phyloP scores from a whole-genome alignment of 2,888 invertebrate genomes.

The Hedya salicella region DNA sequence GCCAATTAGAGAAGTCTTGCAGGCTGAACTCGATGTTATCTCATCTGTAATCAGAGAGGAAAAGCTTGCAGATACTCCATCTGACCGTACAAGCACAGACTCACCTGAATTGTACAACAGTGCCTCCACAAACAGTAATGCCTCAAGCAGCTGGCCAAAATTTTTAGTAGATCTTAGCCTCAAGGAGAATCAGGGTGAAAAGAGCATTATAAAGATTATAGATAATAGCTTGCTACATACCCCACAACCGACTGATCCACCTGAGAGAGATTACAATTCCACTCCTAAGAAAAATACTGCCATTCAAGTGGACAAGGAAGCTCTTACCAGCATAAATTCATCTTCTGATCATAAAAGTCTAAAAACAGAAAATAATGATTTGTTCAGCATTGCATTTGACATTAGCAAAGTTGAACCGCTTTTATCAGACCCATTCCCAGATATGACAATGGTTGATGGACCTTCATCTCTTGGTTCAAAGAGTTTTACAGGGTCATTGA shows the following conservation, averaged over 20 bases:
- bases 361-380: constrained; percentile 44
- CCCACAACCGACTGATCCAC: constrained; percentile 59
- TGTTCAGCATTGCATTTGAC: constrained; percentile 53
- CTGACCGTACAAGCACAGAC: constrained; percentile 38
- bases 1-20: constrained; percentile 50
- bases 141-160: constrained; percentile 56
- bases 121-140: constrained; percentile 50
- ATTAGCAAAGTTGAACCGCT: constrained; percentile 52
- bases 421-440: constrained; percentile 52
- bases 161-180: constrained; percentile 67
- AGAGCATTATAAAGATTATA: constrained; percentile 50
- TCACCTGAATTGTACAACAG: constrained; percentile 48
- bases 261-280: constrained; percentile 71
- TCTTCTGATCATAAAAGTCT: constrained; percentile 43
- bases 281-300: constrained; percentile 48
- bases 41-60: constrained; percentile 46
- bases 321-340: constrained; percentile 51
- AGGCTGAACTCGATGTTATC: constrained; percentile 49
- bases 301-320: constrained; percentile 48
- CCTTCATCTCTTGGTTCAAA: constrained; percentile 68
- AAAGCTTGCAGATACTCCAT: constrained; percentile 40
- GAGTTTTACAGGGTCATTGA: constrained; percentile 79
- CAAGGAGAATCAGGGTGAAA: constrained; percentile 61
- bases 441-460: constrained; percentile 58
- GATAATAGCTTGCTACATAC: constrained; percentile 45